These are phyloP conservation scores for Axea sp. DNA, from an alignment of 2,888 invertebrate genomes.

Conservation along the genomic window DNA sequence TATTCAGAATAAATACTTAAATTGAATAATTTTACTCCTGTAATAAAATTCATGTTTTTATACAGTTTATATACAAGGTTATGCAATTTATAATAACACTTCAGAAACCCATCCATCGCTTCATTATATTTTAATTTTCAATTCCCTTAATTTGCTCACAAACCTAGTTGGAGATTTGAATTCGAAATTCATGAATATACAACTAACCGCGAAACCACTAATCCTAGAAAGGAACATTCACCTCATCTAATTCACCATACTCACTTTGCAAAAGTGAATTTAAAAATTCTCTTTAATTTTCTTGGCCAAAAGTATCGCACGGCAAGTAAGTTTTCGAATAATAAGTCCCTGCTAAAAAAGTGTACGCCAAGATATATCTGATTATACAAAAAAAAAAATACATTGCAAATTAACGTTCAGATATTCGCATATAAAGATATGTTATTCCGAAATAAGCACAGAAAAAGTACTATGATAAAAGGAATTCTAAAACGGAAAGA, in stretches of 20 bases:
- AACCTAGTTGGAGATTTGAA: constrained; percentile 27
- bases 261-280: no score
- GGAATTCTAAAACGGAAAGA: constrained; percentile 10
- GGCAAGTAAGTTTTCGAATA: no score
- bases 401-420: constrained; percentile 10
- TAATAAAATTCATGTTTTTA: no score
- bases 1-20: no score
- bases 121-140: constrained; percentile 30
- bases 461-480: constrained; percentile 28
- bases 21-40: no score
- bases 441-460: constrained; percentile 19
- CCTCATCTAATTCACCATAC: no score
- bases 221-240: constrained; percentile 8
- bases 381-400: constrained; percentile 19
- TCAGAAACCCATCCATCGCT: constrained; percentile 11
- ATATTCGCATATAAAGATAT: constrained; percentile 24
- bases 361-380: no score
- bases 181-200: constrained; percentile 31
- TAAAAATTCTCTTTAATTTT: background rate
- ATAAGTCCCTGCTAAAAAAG: no score
- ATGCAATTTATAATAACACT: no score
- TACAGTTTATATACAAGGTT: no score
- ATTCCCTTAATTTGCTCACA: constrained; percentile 35
- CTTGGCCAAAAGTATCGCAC: no score
- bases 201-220: constrained; percentile 31